Conservation (phyloP, 2,888 invertebrate genomes). For the Gryllus longicercus region DNA sequence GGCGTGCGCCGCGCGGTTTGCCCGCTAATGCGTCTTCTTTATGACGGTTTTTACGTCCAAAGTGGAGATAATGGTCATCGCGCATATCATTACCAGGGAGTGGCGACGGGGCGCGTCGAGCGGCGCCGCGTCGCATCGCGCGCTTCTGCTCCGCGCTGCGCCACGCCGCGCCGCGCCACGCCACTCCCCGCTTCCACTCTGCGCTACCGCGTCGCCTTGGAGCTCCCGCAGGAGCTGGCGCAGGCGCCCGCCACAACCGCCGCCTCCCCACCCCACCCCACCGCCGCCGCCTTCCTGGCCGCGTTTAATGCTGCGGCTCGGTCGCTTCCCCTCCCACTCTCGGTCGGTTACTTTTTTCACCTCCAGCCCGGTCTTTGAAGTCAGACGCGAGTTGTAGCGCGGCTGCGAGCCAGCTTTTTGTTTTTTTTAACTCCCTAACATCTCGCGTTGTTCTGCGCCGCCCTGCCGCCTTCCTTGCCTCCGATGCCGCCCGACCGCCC, state of each 20-base stretch:
- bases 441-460: neutral
- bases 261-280: neutral
- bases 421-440: neutral
- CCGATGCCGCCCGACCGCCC: neutral
- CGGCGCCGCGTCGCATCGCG: neutral
- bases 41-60: neutral
- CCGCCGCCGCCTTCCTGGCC: neutral
- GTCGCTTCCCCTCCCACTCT: neutral
- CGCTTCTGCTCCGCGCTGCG: neutral
- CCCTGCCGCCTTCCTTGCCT: neutral
- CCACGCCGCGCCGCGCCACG: neutral
- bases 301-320: neutral
- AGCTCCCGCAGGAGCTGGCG: neutral
- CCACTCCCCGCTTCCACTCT: neutral
- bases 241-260: neutral
- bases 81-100: slow-evolving; percentile 2
- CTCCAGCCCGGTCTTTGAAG: slow-evolving; percentile 9
- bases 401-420: neutral
- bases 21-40: slow-evolving; percentile 17
- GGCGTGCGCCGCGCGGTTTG: neutral
- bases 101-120: neutral
- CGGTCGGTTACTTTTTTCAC: slow-evolving; percentile 5
- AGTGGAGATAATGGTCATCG: slow-evolving; percentile 1
- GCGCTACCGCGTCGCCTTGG: neutral
- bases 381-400: slow-evolving; percentile 17